phyloP scores from a whole-genome alignment of 2,113 vertebrate genomes.

The Anoura caudifer region DNA sequence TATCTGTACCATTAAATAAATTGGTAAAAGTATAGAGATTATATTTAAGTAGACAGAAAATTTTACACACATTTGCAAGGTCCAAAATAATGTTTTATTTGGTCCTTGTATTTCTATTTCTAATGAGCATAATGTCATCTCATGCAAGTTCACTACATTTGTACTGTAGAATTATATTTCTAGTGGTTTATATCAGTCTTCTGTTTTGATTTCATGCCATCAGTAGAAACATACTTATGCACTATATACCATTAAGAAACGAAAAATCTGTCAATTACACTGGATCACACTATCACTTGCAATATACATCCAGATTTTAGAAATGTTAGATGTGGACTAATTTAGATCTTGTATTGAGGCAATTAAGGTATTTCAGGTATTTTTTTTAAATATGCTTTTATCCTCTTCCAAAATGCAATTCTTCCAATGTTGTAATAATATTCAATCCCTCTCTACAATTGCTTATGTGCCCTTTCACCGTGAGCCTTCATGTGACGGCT shows the following conservation, averaged over 20 bases:
- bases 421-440: background rate
- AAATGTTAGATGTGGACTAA: background rate
- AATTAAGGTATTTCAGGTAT: background rate
- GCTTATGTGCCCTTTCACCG: background rate
- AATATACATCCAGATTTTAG: background rate
- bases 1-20: background rate
- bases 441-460: background rate
- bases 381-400: background rate
- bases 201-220: background rate
- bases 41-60: background rate
- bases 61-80: background rate
- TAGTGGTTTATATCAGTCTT: background rate
- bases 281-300: background rate
- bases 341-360: background rate
- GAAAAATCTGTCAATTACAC: background rate
- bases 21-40: background rate
- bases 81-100: background rate
- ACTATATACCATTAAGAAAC: background rate
- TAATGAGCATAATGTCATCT: background rate
- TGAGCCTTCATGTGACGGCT: background rate
- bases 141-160: background rate
- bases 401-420: background rate
- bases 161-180: background rate
- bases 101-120: background rate
- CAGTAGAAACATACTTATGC: background rate